Base-by-base conservation (phyloP, 2,113 vertebrate species). In the Platichthys stellatus region DNA sequence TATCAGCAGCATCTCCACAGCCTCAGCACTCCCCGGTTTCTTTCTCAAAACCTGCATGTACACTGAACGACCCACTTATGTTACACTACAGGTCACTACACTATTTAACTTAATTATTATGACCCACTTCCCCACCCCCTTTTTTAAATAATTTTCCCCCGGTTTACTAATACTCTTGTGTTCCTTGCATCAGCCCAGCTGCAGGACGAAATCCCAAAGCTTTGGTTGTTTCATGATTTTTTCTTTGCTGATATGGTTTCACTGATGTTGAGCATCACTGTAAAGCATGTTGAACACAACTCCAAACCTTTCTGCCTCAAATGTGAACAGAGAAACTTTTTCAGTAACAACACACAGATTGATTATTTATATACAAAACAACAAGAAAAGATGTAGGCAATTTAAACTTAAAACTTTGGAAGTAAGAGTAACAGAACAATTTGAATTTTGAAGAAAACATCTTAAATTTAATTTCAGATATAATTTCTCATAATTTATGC, bases 21-120 rank as follows among this genome's bases (percentile, higher is more conserved):
- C 82, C 88, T 91, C 85, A 72, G 74, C 51, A 51, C 86, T 80
- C 80, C 84, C 87, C 83, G 78, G 57, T 85, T 73, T 89, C 84
- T 87, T 82, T 89, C 74, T 87, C 58, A 4, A 89, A 73, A 78
- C 92, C 93, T 95, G 96, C 95, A 96, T 96, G 95, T 92, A 84
- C 82, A 86, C 80, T 76, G 65, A 88, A 90, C 53, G 57, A 71
- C 81, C 90, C 92, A 89, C 77, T 88, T 88, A 49, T 89, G 92
- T 92, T 89, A 62, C 86, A 90, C 88, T 86, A 89, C 87, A 86
- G 40, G 79, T 63, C 88, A 92, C 87, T 66, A 59, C 47, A 78
- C 91, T 91, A 69, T 88, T 89, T 68, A 76, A 86, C 81, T 53
- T 59, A 35, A 88, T 78, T 86, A 54, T 78, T 92, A 69, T 81